Evolutionary conservation across 2,113 vertebrate genomes (phyloP).

Genomic region (Leuciscus idus): DNA sequence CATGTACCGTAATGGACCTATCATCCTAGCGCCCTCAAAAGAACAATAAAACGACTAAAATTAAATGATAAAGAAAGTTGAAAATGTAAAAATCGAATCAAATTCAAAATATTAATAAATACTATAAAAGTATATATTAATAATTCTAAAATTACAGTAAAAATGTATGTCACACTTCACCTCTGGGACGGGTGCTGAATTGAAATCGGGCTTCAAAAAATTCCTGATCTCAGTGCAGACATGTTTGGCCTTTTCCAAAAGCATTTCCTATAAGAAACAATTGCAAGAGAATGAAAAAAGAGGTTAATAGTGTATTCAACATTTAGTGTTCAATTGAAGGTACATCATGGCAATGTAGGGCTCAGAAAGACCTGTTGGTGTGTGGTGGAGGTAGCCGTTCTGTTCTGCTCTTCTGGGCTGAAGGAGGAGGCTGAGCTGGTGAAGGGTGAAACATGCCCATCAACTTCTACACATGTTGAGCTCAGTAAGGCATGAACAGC

Average conservation of each 20-base stretch:
- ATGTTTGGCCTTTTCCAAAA: slow-evolving; percentile 72
- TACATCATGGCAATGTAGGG: neutral
- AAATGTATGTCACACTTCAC: slow-evolving; percentile 60
- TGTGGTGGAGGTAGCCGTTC: neutral
- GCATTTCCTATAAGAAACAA: slow-evolving; percentile 53
- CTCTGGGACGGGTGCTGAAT: slow-evolving; percentile 65
- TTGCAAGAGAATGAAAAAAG: neutral
- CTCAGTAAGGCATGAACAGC: slow-evolving; percentile 57
- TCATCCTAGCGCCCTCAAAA: too few species aligned
- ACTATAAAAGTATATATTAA: neutral
- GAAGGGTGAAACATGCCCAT: slow-evolving; percentile 12
- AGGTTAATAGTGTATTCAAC: neutral
- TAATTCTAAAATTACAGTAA: too few species aligned
- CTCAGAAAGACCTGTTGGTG: slow-evolving; percentile 31
- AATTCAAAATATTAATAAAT: neutral
- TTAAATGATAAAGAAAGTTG: too few species aligned
- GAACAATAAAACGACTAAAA: too few species aligned
- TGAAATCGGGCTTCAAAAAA: slow-evolving; percentile 68
- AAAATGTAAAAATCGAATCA: neutral
- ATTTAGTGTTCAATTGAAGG: neutral
- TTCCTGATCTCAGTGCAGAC: slow-evolving; percentile 79
- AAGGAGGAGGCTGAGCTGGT: neutral
- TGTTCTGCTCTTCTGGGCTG: neutral
- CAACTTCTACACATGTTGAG: slow-evolving; percentile 42
- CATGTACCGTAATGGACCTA: too few species aligned